Evolutionary conservation across 2,113 vertebrate genomes (phyloP).

Genomic region (Gobius niger): DNA sequence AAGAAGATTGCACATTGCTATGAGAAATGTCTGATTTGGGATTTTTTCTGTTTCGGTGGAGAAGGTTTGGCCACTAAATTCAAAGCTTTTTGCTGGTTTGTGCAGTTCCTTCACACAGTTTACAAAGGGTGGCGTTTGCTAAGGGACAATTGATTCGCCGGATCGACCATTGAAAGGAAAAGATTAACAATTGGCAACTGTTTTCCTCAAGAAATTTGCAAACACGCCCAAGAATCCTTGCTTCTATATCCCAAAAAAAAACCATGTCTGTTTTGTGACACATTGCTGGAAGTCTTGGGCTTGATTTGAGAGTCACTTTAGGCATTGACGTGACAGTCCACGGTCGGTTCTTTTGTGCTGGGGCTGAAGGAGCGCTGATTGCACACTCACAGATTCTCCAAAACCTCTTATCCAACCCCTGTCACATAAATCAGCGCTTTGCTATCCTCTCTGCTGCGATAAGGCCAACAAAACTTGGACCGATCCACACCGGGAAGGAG

Average conservation of each 20-base stretch:
- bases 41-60: no score
- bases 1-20: no score
- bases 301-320: slow-evolving; percentile 32
- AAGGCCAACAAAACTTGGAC: slow-evolving; percentile 53
- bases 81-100: background rate
- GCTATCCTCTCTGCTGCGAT: slow-evolving; percentile 60
- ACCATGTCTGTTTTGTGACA: background rate
- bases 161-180: background rate
- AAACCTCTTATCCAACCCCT: slow-evolving; percentile 57
- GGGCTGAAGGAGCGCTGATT: slow-evolving; percentile 48
- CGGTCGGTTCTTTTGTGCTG: slow-evolving; percentile 29
- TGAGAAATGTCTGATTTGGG: background rate
- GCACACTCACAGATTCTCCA: slow-evolving; percentile 52
- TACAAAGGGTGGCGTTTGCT: background rate
- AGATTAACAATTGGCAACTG: background rate
- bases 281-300: slow-evolving; percentile 17
- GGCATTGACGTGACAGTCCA: slow-evolving; percentile 42
- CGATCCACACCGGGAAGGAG: slow-evolving; percentile 39
- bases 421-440: slow-evolving; percentile 60
- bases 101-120: background rate
- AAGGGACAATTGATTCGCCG: background rate
- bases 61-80: background rate
- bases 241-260: background rate
- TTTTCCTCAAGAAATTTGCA: background rate
- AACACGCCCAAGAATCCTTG: background rate